These are phyloP conservation scores for Coregonus suidteri DNA, from an alignment of 2,797 vertebrate species.

Conservation along the genomic window DNA sequence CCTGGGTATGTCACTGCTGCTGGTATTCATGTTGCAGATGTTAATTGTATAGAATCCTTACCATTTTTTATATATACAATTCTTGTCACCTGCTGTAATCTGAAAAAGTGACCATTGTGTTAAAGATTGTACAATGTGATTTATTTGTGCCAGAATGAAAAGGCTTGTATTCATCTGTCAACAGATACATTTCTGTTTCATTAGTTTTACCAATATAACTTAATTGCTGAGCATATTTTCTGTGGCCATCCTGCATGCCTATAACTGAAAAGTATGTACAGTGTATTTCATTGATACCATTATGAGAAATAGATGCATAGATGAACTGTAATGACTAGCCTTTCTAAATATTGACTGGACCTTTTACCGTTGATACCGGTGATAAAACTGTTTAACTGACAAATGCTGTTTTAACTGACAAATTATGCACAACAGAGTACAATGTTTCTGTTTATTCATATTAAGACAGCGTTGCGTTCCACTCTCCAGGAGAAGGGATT, in stretches of 20 bases:
- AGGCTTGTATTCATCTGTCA: constrained; percentile 29
- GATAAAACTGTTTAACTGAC: too few species aligned
- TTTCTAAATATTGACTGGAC: constrained; percentile 16
- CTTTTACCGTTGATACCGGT: constrained; percentile 11
- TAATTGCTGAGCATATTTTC: neutral
- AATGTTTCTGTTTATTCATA: neutral
- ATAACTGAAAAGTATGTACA: neutral
- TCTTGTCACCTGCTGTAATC: constrained; percentile 26
- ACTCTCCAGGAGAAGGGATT: neutral
- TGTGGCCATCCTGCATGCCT: neutral
- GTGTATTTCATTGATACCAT: constrained; percentile 8
- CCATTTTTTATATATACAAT: constrained; percentile 33
- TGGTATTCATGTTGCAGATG: constrained; percentile 1
- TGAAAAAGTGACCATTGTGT: too few species aligned
- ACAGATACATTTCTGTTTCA: constrained; percentile 33
- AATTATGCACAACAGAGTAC: constrained; percentile 16
- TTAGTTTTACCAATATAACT: neutral
- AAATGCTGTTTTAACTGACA: constrained; percentile 12
- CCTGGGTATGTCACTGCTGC: constrained; percentile 16
- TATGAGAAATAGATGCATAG: constrained; percentile 31
- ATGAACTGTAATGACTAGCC: neutral
- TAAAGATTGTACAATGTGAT: too few species aligned
- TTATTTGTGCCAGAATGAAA: too few species aligned
- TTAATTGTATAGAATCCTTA: constrained; percentile 11
- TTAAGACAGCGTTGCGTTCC: neutral